Evolutionary conservation across 2,797 vertebrate species (phyloP).

Genomic region (Muraenolepis orangiensis): DNA sequence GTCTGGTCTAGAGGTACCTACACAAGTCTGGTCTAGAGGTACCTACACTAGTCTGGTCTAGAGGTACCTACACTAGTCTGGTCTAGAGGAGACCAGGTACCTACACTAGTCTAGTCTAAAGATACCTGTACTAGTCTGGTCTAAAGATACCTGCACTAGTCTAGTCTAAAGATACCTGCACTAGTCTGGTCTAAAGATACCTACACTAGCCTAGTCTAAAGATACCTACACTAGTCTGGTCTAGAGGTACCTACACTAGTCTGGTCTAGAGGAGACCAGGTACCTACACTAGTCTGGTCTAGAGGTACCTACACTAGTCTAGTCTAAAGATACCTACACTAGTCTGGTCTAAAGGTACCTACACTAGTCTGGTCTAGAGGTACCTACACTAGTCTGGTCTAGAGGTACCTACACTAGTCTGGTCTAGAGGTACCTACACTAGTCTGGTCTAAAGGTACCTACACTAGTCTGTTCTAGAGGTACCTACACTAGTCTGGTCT

Average conservation of each 20-base stretch:
- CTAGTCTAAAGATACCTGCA: no score
- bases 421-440: slow-evolving; percentile 74
- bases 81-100: slow-evolving; percentile 76
- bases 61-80: slow-evolving; percentile 80
- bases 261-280: slow-evolving; percentile 79
- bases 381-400: not conserved
- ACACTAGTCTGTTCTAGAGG: no score
- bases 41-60: not conserved
- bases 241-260: slow-evolving; percentile 76
- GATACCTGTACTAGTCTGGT: no score
- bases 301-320: no score
- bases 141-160: not conserved
- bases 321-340: not conserved
- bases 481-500: slow-evolving; percentile 33
- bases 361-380: no score
- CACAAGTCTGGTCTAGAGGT: not conserved
- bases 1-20: not conserved
- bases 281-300: slow-evolving; percentile 43
- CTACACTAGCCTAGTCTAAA: not conserved
- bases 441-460: slow-evolving; percentile 77
- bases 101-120: no score
- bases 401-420: not conserved
- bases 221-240: not conserved
- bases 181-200: no score
- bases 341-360: no score